Conservation (phyloP, 2,113 vertebrate genomes). For the Dolichallabes microphthalmus region DNA sequence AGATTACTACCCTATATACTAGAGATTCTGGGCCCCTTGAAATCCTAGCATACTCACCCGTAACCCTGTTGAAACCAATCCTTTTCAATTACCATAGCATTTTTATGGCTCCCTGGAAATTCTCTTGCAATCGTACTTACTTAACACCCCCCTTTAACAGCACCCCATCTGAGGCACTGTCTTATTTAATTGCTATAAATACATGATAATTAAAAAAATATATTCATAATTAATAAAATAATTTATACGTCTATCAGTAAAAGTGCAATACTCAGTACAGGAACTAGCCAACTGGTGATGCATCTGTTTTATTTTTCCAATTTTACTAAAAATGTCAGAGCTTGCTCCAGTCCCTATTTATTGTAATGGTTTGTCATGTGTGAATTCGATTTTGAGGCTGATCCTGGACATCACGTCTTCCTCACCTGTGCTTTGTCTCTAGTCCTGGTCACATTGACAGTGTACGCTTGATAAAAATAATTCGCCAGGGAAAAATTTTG, state of each 20-base stretch:
- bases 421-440: conserved; percentile 40
- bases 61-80: too few species aligned
- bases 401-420: neutral
- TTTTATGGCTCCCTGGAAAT: too few species aligned
- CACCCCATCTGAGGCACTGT: too few species aligned
- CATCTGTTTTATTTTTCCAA: neutral
- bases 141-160: too few species aligned
- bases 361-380: neutral
- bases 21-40: too few species aligned
- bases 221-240: neutral
- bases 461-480: neutral
- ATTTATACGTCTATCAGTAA: neutral
- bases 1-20: too few species aligned
- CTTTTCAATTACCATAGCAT: too few species aligned
- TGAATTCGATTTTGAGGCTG: neutral
- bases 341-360: neutral
- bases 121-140: too few species aligned
- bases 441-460: conserved; percentile 31
- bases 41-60: too few species aligned
- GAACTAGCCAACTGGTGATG: too few species aligned
- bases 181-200: too few species aligned
- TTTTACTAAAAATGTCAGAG: neutral
- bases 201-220: too few species aligned
- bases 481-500: neutral
- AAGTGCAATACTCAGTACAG: neutral